Evolutionary conservation across 92 coral and sea anemone genomes (phyloP).

Genomic region (Palythoa caribaeorum): DNA sequence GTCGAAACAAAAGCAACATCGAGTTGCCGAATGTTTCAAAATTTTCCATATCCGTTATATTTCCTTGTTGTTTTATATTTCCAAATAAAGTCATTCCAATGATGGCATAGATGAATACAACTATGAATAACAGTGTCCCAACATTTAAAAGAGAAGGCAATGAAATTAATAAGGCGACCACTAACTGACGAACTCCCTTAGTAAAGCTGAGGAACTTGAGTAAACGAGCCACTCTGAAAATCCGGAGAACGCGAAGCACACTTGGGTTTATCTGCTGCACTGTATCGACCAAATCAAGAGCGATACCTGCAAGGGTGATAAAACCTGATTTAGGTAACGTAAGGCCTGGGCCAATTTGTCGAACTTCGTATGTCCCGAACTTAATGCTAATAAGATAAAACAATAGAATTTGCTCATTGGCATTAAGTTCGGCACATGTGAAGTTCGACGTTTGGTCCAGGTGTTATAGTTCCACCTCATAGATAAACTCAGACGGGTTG

Average conservation of each 20-base stretch:
- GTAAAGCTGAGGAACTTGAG: slow-evolving; percentile 27
- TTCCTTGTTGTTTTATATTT: slow-evolving; percentile 39
- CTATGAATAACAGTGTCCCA: slow-evolving; percentile 28
- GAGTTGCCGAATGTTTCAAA: slow-evolving; percentile 33
- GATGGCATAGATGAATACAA: slow-evolving; percentile 42
- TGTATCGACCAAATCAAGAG: slow-evolving; percentile 26
- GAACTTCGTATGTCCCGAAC: too few relatives aligned
- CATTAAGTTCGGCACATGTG: too few relatives aligned
- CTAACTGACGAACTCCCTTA: slow-evolving; percentile 39
- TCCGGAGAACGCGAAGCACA: slow-evolving; percentile 23
- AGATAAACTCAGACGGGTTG: too few relatives aligned
- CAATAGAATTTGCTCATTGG: too few relatives aligned
- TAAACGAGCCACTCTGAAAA: slow-evolving; percentile 31
- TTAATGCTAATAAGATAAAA: too few relatives aligned
- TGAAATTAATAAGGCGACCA: slow-evolving; percentile 18
- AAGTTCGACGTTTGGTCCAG: too few relatives aligned
- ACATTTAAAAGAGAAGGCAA: slow-evolving; percentile 35
- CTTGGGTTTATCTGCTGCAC: slow-evolving; percentile 47
- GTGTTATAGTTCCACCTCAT: too few relatives aligned
- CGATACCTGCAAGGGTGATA: slow-evolving; percentile 26
- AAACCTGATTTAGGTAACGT: not conserved
- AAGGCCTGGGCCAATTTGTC: not conserved
- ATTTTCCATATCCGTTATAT: slow-evolving; percentile 31
- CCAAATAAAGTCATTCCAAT: slow-evolving; percentile 40
- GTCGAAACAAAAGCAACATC: slow-evolving; percentile 39